phyloP scores from a whole-genome alignment of 2,113 vertebrate genomes.

The Menura novaehollandiae region DNA sequence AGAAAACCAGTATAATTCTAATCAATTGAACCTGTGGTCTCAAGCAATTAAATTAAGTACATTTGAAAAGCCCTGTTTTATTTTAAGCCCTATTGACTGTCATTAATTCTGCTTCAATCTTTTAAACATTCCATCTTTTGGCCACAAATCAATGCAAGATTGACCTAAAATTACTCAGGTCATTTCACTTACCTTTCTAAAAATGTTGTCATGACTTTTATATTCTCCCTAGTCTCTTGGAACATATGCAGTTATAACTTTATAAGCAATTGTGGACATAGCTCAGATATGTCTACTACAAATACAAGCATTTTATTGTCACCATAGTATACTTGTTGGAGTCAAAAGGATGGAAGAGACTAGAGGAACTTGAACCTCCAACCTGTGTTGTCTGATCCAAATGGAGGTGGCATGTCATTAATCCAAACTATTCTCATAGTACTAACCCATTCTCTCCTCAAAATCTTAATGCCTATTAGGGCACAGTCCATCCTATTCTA shows the following conservation, averaged over 20 bases:
- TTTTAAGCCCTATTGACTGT: not conserved
- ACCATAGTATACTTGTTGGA: not conserved
- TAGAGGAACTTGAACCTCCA: not conserved
- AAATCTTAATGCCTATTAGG: not conserved
- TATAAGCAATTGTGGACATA: not conserved
- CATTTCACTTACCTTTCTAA: not conserved
- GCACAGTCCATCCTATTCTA: not conserved
- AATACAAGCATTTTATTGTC: not conserved
- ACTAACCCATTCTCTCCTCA: not conserved
- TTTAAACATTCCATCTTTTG: not conserved
- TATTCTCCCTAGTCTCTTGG: not conserved
- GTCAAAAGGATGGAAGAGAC: not conserved
- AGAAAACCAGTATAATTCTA: not conserved
- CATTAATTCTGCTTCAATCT: conserved; percentile 4
- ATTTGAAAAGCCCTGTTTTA: not conserved
- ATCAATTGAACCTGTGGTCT: not conserved
- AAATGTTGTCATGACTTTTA: not conserved
- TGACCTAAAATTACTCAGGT: not conserved
- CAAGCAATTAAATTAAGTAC: conserved; percentile 19
- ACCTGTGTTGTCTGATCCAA: not conserved
- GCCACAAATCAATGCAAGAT: not conserved
- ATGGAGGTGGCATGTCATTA: not conserved
- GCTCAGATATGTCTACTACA: not conserved
- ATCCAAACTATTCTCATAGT: not conserved
- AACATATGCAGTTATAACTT: fast-evolving